Base-by-base conservation (phyloP, 2,888 invertebrate genomes). In the Lydus trimaculatus region DNA sequence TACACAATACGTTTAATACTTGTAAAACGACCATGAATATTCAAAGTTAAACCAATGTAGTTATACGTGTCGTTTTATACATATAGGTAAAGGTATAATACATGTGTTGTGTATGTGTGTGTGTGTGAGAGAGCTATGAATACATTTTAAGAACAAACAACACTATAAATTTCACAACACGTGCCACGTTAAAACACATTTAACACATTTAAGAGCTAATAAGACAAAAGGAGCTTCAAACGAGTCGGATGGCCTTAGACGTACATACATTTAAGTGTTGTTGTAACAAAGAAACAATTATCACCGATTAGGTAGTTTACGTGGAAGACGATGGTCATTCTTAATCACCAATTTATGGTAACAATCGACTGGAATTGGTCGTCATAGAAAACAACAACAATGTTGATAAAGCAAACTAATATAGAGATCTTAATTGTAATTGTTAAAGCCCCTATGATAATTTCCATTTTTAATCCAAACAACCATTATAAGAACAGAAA, bases 91-190 rank as follows among this genome's bases (percentile, higher is more conserved):
- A 33, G 11, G n/a, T 15, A n/a, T n/a, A 17, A 52, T n/a, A n/a
- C n/a, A n/a, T n/a, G n/a, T n/a, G n/a, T n/a, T n/a, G n/a, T 43
- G 17, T 17, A 20, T 48, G 48, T 20, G 5, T 4, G 52, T 8
- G 52, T 20, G 48, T 62, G 25, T 17, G 31, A 61, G 48, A 33
- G 33, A 63, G 69, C 66, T 63, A 66, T 71, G 71, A 71, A 72
- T 67, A 69, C 52, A 58, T 68, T 63, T 66, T 64, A 63, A 67
- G 65, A 52, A 52, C 74, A 71, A 74, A 72, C 71, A 72, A 74
- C 71, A 61, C 74, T 69, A 73, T 73, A 72, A 72, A 72, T 72
- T 71, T 71, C 72, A 63, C 61, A 72, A 72, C 74, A 73, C 73
- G 74, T 75, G 74, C 67, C 72, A 58, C 63, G 63, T 67, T 71